Evolutionary conservation across 2,888 invertebrate species (phyloP), one percentile per base, ranked within the genome.

Genomic region (Branchipolynoe longqiensis): DNA sequence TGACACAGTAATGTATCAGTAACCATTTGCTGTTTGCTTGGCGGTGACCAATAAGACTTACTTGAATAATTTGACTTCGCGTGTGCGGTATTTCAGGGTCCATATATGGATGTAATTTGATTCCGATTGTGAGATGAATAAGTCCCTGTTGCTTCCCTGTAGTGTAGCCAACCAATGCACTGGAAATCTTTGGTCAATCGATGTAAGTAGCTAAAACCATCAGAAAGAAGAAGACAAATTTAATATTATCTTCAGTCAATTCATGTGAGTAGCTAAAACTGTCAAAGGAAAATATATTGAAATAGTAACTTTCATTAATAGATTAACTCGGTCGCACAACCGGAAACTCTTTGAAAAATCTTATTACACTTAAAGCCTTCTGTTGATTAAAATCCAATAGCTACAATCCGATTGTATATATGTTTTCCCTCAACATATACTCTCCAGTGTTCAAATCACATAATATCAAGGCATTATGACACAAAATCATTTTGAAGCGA

Each of bases 61-160:
- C 78, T 48, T 78, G 78, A 41, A 25, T 14, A 48, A 4, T 1
- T 22, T 12, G 28, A 78, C 28, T 1, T 78, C 48, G 3, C 78
- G 41, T 28, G 78, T 78, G 41, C 78, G 48, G 31, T 78, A 78
- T 22, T 78, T 78, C 78, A 78, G 28, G 22, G 41, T 78, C 78
- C 78, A 78, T 6, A 48, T n/a, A 1, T 78, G 41, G 31, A 78
- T n/a, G 78, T 78, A 28, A 18, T 2, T 25, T 28, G 78, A 14
- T 12, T 48, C 78, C 28, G 48, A 31, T 28, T 78, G 78, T 12
- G 78, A 31, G 28, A 78, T n/a, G 31, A 78, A 78, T 1, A 78
- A 12, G 54, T 78, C 78, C 14, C 78, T 48, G 2, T 41, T 28
- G 2, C 48, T 54, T 18, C 78, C 78, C 14, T 28, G 18, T 25